A percentile compares a stretch with the other conserved stretches of the same genome.
Conservation (phyloP, 2,113 vertebrate genomes). For the Pygathrix nemaeus region DNA sequence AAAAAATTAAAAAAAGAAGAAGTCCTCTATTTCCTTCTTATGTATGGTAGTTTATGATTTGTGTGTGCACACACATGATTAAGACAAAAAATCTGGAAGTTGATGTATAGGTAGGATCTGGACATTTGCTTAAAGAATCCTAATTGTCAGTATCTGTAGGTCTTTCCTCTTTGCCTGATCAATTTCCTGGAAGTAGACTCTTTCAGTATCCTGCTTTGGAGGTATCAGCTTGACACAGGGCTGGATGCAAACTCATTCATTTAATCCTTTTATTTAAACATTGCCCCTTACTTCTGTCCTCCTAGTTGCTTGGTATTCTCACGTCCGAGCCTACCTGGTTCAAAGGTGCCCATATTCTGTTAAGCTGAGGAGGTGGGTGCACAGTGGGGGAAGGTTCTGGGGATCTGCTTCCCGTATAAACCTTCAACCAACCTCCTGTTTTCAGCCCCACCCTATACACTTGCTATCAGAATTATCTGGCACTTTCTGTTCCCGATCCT, state of each 20-base stretch:
- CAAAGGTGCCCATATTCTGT: background rate
- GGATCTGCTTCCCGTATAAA: background rate
- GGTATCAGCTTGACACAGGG: background rate
- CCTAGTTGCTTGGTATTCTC: background rate
- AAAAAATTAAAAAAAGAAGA: too few relatives aligned
- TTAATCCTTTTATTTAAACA: background rate
- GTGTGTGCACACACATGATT: background rate
- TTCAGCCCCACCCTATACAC: background rate
- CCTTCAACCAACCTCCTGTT: background rate
- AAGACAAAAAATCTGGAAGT: background rate
- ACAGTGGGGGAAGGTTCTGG: background rate
- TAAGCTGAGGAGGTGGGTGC: background rate
- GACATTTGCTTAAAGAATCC: background rate
- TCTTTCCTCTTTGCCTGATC: background rate
- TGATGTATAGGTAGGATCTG: too few relatives aligned
- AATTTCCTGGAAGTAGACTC: background rate
- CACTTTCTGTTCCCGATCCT: background rate
- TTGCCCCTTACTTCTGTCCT: background rate
- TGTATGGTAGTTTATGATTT: background rate
- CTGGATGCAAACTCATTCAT: background rate
- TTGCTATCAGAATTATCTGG: background rate
- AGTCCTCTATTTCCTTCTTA: background rate
- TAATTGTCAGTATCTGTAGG: background rate
- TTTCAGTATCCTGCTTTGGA: background rate
- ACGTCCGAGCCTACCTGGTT: background rate